Conservation (phyloP, 2,888 invertebrate genomes). For the Athalia rosae region DNA sequence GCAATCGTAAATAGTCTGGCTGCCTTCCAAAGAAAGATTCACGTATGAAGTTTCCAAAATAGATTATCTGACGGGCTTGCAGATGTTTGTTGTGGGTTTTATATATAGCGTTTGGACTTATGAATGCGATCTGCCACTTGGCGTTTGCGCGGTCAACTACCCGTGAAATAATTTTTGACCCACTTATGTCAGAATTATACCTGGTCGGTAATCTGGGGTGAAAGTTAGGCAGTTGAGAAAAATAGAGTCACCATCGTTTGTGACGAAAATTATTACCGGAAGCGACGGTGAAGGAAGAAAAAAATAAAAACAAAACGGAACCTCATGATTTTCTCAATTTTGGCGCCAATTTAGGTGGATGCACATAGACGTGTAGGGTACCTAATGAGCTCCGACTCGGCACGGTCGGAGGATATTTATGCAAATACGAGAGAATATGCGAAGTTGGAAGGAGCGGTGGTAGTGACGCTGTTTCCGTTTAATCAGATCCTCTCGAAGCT, state of each 20-base stretch:
- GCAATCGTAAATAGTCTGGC: too few relatives aligned
- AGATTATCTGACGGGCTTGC: background rate
- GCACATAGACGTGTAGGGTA: background rate
- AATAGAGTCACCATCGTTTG: background rate
- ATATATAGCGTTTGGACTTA: background rate
- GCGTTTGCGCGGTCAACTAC: conserved; percentile 5
- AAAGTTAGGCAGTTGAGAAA: background rate
- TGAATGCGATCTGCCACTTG: background rate
- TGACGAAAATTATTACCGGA: background rate
- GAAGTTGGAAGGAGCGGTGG: conserved; percentile 12
- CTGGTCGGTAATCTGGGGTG: background rate
- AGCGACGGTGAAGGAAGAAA: too few relatives aligned
- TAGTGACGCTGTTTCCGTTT: conserved; percentile 26
- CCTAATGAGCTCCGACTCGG: background rate
- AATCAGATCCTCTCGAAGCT: conserved; percentile 39
- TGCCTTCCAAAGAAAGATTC: background rate
- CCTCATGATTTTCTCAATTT: background rate
- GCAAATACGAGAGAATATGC: conserved; percentile 15
- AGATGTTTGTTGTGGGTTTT: background rate
- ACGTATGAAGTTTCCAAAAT: background rate
- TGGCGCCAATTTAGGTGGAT: background rate
- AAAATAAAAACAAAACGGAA: background rate
- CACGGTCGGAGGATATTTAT: conserved; percentile 7
- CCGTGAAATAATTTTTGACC: background rate
- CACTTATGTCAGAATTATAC: background rate